Base-by-base conservation (phyloP, 2,888 invertebrate species). In the Stenurella melanura region DNA sequence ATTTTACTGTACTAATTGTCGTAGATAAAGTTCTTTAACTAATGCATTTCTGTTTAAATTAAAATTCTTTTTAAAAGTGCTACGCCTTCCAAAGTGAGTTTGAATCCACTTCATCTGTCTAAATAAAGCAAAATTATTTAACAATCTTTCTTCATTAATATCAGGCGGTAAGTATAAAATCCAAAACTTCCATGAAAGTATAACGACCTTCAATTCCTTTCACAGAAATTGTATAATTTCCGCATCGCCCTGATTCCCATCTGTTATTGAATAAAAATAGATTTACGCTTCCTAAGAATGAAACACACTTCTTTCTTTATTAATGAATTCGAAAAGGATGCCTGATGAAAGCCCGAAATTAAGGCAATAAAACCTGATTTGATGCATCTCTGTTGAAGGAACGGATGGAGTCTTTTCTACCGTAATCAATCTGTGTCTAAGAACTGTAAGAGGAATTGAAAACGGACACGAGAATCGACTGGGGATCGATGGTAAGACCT, bases 381-480 rank as follows among this genome's bases (percentile, higher is more conserved):
- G 78, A 77, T 77, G 78, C 76, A 67, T 67, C 67, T 67, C 38
- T 30, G 54, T 67, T 73, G 75, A 75, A 78, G 79, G 76, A 79
- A 76, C 74, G 73, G 78, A 81, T 82, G 76, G 76, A 78, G 79
- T 82, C 80, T 81, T 80, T 82, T 79, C 77, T 68, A 75, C 63
- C 57, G 76, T 77, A 78, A 82, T 82, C 81, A 81, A 82, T 82
- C 82, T 81, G 78, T 72, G 82, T 82, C 82, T 74, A 64, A 56
- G 75, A 77, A 77, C 77, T 78, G 81, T 67, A 73, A 68, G 76
- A 64, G 21, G 73, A 75, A 79, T 73, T 73, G 77, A 77, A 75
- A 75, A 77, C 34, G 77, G 75, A 76, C 74, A 78, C 38, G 64
- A 34, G 60, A 73, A 64, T 66, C 73, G 50, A 26, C 66, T 19